A percentile compares a stretch with the other conserved stretches of the same genome.
Conservation (phyloP, 37 sponge, comb jelly and placozoan genomes). For the Corticium candelabrum region DNA sequence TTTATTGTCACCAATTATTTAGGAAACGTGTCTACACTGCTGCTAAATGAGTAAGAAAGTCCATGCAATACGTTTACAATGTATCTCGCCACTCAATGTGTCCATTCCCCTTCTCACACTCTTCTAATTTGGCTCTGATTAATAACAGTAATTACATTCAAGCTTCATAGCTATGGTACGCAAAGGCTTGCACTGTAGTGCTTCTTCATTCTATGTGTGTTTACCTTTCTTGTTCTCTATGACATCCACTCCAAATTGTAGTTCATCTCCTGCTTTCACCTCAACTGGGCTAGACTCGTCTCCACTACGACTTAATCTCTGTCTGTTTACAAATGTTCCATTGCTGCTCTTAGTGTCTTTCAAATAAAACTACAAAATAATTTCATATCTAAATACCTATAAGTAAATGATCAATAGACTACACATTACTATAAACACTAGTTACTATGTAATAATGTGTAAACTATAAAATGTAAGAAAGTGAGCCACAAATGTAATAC, state of each 20-base stretch:
- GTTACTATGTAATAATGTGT: no score
- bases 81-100: no score
- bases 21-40: no score
- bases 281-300: constrained; percentile 84
- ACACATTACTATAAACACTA: no score
- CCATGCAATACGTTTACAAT: no score
- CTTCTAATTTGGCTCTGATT: no score
- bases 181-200: background rate
- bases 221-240: constrained; percentile 73
- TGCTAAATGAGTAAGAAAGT: no score
- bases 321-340: constrained; percentile 93
- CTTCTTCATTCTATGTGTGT: background rate
- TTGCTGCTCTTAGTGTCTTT: constrained; percentile 95
- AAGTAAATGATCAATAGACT: background rate
- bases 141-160: constrained; percentile 1
- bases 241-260: constrained; percentile 99
- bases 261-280: constrained; percentile 60
- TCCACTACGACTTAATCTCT: constrained; percentile 67
- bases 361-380: constrained; percentile 66
- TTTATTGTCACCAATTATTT: no score
- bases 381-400: background rate
- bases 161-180: constrained; percentile 7
- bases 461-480: no score
- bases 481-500: no score
- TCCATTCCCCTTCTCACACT: no score